phyloP scores from a whole-genome alignment of 1,140 invertebrate species.

The Aphaenogaster rudis region DNA sequence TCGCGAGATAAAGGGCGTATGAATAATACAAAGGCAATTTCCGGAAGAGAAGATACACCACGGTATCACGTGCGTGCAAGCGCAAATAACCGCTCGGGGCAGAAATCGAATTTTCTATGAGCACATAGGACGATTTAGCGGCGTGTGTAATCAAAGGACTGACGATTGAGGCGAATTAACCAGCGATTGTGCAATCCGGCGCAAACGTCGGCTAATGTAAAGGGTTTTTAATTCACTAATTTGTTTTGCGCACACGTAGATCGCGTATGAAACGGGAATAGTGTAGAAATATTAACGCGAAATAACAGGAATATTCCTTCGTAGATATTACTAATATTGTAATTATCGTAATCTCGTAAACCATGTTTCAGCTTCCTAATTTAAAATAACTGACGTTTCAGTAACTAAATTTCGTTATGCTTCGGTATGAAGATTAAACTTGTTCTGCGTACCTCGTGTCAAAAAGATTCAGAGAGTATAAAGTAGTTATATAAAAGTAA shows the following conservation, averaged over 20 bases:
- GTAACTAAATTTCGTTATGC: neutral
- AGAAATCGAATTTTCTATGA: conserved; percentile 55
- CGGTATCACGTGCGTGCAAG: neutral
- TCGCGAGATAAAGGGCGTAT: conserved; percentile 31
- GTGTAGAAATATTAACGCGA: neutral
- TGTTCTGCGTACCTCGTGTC: neutral
- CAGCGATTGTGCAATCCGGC: neutral
- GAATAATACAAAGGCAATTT: conserved; percentile 51
- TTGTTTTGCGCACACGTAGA: neutral
- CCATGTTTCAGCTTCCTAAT: neutral
- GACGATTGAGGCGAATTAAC: conserved; percentile 25
- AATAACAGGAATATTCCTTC: neutral
- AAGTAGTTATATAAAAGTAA: conserved; percentile 1
- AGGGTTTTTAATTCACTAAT: conserved; percentile 27
- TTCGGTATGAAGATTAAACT: neutral
- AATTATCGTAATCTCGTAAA: neutral
- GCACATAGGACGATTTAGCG: conserved; percentile 12
- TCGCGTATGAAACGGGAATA: neutral
- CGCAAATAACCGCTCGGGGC: conserved; percentile 13
- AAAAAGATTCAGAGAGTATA: neutral
- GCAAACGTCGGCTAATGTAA: conserved; percentile 18
- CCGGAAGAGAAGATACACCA: conserved; percentile 13
- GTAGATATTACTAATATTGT: neutral
- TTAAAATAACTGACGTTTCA: conserved; percentile 6
- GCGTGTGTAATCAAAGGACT: conserved; percentile 40